Evolutionary conservation across 2,888 invertebrate genomes (phyloP).

Genomic region (Caenorhabditis panamensis): DNA sequence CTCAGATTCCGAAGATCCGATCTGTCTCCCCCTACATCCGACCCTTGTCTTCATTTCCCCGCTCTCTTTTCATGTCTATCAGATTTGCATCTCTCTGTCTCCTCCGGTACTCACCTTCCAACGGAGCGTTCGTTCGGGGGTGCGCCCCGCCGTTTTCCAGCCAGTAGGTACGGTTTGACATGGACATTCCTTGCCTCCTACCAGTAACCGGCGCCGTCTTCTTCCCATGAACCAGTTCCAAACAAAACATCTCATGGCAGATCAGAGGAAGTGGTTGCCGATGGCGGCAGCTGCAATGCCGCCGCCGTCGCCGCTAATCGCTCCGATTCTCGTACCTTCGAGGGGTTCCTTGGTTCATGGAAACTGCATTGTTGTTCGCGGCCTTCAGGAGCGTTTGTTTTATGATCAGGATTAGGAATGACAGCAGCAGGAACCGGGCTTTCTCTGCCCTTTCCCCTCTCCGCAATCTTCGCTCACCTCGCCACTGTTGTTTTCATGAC

Average conservation of each 20-base stretch:
- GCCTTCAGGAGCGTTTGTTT: conserved; percentile 17
- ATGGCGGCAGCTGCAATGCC: conserved; percentile 17
- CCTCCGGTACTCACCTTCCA: conserved; percentile 12
- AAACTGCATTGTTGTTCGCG: neutral
- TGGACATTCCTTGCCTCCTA: conserved; percentile 40
- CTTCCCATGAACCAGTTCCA: conserved; percentile 52
- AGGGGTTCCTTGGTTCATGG: conserved; percentile 21
- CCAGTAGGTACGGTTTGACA: conserved; percentile 43
- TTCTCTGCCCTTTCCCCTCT: neutral
- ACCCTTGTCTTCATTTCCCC: neutral
- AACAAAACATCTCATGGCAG: conserved; percentile 56
- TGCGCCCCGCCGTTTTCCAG: conserved; percentile 29
- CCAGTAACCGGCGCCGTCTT: conserved; percentile 46
- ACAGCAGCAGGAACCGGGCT: neutral
- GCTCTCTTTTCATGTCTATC: conserved; percentile 27
- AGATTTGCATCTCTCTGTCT: conserved; percentile 22
- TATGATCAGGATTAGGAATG: conserved; percentile 17
- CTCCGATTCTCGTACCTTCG: conserved; percentile 22
- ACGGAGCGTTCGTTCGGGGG: conserved; percentile 19
- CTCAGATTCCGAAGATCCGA: conserved; percentile 38
- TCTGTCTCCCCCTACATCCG: conserved; percentile 8
- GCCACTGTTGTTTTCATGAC: conserved; percentile 25
- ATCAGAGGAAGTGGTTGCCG: conserved; percentile 45
- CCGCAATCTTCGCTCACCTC: conserved; percentile 24
- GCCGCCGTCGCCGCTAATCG: conserved; percentile 32